Evolutionary conservation across 2,797 vertebrate species (phyloP).

Genomic region (Balearica regulorum): DNA sequence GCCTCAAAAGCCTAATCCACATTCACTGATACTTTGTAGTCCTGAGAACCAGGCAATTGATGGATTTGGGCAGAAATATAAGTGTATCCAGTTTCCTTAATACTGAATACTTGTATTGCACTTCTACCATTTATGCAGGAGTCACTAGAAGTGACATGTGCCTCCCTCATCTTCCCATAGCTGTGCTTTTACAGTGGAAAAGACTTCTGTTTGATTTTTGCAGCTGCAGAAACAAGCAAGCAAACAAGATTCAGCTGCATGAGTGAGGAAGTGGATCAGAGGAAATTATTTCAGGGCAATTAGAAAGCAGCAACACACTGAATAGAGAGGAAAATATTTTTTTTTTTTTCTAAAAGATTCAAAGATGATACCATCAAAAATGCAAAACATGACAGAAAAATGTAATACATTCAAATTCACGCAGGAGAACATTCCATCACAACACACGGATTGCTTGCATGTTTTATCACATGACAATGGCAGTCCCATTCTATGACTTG

Average conservation of each 20-base stretch:
- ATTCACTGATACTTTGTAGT: background rate
- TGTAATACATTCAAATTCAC: background rate
- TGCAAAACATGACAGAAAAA: background rate
- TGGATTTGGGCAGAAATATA: background rate
- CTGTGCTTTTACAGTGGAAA: background rate
- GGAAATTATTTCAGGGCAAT: background rate
- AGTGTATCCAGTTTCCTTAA: background rate
- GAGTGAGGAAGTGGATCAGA: background rate
- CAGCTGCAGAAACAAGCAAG: conserved; percentile 21
- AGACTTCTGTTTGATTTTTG: background rate
- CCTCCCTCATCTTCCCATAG: background rate
- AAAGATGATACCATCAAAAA: background rate
- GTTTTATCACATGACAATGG: background rate
- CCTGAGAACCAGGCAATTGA: background rate
- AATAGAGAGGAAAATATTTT: background rate
- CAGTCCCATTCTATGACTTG: background rate
- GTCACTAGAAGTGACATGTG: background rate
- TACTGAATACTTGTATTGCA: background rate
- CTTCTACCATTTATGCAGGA: background rate
- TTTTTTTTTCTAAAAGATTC: background rate
- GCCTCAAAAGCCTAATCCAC: background rate
- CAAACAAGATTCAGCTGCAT: background rate
- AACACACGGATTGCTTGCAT: background rate
- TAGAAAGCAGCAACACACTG: background rate
- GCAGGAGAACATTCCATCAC: background rate